Conservation (phyloP, 2,888 invertebrate species). For the Chesias legatella region DNA sequence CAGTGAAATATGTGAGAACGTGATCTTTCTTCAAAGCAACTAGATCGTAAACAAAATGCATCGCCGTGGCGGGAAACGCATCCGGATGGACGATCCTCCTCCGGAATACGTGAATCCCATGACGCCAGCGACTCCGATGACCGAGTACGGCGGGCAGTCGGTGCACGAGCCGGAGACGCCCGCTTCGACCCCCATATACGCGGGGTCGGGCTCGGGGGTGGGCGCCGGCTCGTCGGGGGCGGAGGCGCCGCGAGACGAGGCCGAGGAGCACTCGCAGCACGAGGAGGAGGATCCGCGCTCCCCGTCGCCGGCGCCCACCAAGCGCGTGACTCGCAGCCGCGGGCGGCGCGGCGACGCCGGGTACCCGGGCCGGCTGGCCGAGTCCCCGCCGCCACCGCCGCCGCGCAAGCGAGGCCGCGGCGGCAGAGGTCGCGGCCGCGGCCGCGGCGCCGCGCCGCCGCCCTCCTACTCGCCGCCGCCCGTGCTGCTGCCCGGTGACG, state of each 20-base stretch:
- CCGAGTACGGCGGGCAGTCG: slow-evolving; percentile 77
- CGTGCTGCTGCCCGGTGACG: slow-evolving; percentile 81
- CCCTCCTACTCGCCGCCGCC: slow-evolving; percentile 75
- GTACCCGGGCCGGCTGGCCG: slow-evolving; percentile 71
- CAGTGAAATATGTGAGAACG: slow-evolving; percentile 5
- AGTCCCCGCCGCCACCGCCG: slow-evolving; percentile 71
- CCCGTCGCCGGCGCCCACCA: slow-evolving; percentile 79
- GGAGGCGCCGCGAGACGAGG: slow-evolving; percentile 57
- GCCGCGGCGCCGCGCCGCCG: slow-evolving; percentile 67
- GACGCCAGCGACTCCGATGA: slow-evolving; percentile 75
- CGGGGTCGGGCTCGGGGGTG: slow-evolving; percentile 54
- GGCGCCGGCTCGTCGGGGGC: slow-evolving; percentile 48
- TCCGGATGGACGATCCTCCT: slow-evolving; percentile 95
- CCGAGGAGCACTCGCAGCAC: slow-evolving; percentile 51
- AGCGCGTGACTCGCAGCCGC: slow-evolving; percentile 84
- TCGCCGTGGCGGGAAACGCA: slow-evolving; percentile 91
- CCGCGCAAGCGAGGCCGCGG: slow-evolving; percentile 62
- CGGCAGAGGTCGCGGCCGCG: slow-evolving; percentile 59
- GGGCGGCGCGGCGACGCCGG: slow-evolving; percentile 75
- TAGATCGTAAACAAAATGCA: slow-evolving; percentile 81
- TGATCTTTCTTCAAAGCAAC: neutral
- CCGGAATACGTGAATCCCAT: slow-evolving; percentile 90
- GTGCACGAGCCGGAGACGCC: slow-evolving; percentile 74
- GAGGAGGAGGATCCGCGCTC: slow-evolving; percentile 71
- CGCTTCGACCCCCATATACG: slow-evolving; percentile 71